Base-by-base conservation (phyloP, 2,113 vertebrate genomes). In the Pedionomus torquatus region DNA sequence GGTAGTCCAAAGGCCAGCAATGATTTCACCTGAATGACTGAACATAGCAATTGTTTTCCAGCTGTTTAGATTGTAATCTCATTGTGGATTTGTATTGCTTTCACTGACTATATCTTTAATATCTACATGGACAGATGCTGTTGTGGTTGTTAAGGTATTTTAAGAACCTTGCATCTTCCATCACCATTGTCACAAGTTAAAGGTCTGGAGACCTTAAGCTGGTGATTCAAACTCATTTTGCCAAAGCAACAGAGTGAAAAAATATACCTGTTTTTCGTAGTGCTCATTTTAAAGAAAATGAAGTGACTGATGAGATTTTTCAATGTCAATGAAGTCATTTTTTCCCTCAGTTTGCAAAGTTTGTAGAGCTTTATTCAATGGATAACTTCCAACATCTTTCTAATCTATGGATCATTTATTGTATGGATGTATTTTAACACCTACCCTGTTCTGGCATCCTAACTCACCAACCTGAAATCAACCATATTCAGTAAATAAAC, bases 51-150 rank as follows among this genome's bases (percentile, higher is more conserved):
- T 51, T 93, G 49, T 65, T 96, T 96, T 92, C 66, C 90, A 91
- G 61, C 65, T 57, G 55, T 92, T 80, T 95, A 93, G 61, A 82
- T 71, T 82, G 37, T 65, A 80, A 64, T 96, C 75, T 84, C n/a
- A 60, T 81, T 76, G 94, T 90, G 92, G 69, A 89, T 97, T 95
- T 87, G 93, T 95, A 94, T 95, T 94, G 84, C 72, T 95, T 98
- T 97, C 91, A 83, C 83, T 92, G 90, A 77, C 96, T 97, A 48
- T 98, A 97, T 98, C 96, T 96, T 97, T 97, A 97, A 96, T 97
- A 98, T 96, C 97, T 95, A 88, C 94, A 72, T 51, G 68, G 82
- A 79, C 68, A 82, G 51, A 96, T 83, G 71, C 61, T 86, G 70
- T 46, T 83, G 61, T 72, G 48, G 92, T 70, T 95, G 54, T 91